phyloP scores from a whole-genome alignment of 2,797 vertebrate genomes.

The Scleropages formosus region DNA sequence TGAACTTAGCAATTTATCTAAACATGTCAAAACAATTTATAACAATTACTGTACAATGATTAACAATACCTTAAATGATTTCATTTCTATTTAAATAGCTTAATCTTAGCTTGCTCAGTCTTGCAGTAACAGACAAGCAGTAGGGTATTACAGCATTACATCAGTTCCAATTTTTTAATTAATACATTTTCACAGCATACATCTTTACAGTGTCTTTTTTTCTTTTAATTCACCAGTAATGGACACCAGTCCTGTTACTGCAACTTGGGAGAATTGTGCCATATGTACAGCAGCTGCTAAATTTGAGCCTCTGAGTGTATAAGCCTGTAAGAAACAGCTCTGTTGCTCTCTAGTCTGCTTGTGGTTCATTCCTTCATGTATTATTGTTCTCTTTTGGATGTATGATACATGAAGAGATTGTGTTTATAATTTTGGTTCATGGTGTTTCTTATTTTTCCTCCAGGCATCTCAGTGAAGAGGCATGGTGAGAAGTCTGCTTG shows the following conservation, averaged over 20 bases:
- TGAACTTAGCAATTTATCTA: too few relatives aligned
- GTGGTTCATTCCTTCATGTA: constrained; percentile 1
- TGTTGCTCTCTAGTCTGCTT: not conserved
- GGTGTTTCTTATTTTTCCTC: not conserved
- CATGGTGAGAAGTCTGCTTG: constrained; percentile 17
- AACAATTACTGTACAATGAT: too few relatives aligned
- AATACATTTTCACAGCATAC: too few relatives aligned
- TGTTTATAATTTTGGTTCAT: not conserved
- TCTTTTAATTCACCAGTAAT: too few relatives aligned
- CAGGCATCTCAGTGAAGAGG: constrained; percentile 20
- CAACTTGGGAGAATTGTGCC: constrained; percentile 20
- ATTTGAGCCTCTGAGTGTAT: constrained; percentile 20
- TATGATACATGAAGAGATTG: not conserved
- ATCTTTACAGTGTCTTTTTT: too few relatives aligned
- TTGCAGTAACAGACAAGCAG: too few relatives aligned
- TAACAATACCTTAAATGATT: too few relatives aligned
- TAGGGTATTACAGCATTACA: too few relatives aligned
- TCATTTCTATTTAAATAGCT: too few relatives aligned
- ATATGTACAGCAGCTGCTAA: constrained; percentile 37
- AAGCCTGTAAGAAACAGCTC: constrained; percentile 10
- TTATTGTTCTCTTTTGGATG: not conserved
- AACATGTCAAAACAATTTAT: too few relatives aligned
- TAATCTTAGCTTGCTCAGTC: too few relatives aligned
- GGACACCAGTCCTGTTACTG: not conserved
- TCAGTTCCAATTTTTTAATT: too few relatives aligned